phyloP scores from a whole-genome alignment of 2,888 invertebrate species.

The Xanthorhoe designata region DNA sequence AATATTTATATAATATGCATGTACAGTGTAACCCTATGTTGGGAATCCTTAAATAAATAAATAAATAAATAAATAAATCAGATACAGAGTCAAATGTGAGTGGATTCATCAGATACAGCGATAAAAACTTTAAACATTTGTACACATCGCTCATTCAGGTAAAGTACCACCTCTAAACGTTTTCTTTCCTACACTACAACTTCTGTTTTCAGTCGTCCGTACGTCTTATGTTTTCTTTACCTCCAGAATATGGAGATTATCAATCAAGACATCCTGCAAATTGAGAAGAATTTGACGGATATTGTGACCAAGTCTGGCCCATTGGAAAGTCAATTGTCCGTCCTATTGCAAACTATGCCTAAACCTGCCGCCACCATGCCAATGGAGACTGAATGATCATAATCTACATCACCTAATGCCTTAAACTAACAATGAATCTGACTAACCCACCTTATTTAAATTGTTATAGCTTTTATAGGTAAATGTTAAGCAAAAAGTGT shows the following conservation, averaged over 20 bases:
- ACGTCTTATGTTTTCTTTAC: conserved; percentile 13
- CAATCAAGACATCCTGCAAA: conserved; percentile 72
- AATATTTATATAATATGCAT: no score
- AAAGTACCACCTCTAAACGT: conserved; percentile 15
- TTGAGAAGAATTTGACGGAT: conserved; percentile 72
- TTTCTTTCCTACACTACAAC: neutral
- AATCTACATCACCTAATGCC: conserved; percentile 1
- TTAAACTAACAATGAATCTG: conserved; percentile 11
- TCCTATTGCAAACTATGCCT: conserved; percentile 67
- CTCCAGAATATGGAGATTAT: conserved; percentile 76
- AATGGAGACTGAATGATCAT: conserved; percentile 68
- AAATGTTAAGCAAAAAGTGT: conserved; percentile 10
- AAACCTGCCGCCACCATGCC: conserved; percentile 57
- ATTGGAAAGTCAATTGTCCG: conserved; percentile 68
- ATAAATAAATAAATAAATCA: no score
- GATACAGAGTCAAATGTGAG: conserved; percentile 80
- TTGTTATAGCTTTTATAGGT: conserved; percentile 13
- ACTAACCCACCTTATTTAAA: conserved; percentile 4
- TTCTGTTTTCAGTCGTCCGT: neutral
- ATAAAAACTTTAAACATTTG: conserved; percentile 68
- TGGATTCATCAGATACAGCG: conserved; percentile 73
- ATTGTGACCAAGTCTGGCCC: conserved; percentile 68
- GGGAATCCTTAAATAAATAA: no score
- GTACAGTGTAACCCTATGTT: no score
- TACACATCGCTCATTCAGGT: conserved; percentile 74